A percentile compares a stretch with the other conserved stretches of the same genome.
These are phyloP conservation scores for Chrysogorgia sp. DNA, from an alignment of 92 coral and sea anemone species.

Conservation along the genomic window DNA sequence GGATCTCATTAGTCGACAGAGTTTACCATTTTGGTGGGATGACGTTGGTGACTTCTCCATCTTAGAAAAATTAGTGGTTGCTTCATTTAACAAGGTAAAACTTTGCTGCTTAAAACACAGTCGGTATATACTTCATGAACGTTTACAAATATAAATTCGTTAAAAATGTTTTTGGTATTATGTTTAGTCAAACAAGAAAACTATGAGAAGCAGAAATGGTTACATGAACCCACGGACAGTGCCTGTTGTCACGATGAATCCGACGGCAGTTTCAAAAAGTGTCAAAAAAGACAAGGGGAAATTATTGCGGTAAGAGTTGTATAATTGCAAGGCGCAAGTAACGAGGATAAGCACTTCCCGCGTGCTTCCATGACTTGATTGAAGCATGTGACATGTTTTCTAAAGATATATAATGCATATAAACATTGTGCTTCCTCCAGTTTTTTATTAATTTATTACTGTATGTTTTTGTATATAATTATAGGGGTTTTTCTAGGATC, in stretches of 20 bases:
- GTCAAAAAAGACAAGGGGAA: not conserved
- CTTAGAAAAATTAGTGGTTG: constrained; percentile 40
- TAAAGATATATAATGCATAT: not conserved
- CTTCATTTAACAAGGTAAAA: constrained; percentile 49
- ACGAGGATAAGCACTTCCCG: too few relatives aligned
- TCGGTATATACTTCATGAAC: too few relatives aligned
- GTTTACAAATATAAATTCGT: too few relatives aligned
- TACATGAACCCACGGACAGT: not conserved
- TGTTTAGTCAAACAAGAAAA: too few relatives aligned
- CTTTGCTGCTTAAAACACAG: not conserved
- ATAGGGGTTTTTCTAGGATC: constrained; percentile 1
- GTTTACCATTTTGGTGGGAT: constrained; percentile 44
- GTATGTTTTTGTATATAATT: not conserved
- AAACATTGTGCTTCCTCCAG: not conserved
- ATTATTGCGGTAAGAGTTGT: not conserved
- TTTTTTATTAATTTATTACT: not conserved
- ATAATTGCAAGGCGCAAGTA: too few relatives aligned
- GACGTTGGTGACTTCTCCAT: constrained; percentile 29
- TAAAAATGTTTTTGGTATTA: too few relatives aligned
- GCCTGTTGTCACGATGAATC: not conserved
- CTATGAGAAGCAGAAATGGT: too few relatives aligned
- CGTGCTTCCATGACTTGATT: not conserved
- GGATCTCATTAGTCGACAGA: constrained; percentile 1
- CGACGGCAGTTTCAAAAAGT: not conserved
- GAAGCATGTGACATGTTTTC: not conserved